phyloP scores from a whole-genome alignment of 2,113 vertebrate genomes.

The Sminthopsis crassicaudata region DNA sequence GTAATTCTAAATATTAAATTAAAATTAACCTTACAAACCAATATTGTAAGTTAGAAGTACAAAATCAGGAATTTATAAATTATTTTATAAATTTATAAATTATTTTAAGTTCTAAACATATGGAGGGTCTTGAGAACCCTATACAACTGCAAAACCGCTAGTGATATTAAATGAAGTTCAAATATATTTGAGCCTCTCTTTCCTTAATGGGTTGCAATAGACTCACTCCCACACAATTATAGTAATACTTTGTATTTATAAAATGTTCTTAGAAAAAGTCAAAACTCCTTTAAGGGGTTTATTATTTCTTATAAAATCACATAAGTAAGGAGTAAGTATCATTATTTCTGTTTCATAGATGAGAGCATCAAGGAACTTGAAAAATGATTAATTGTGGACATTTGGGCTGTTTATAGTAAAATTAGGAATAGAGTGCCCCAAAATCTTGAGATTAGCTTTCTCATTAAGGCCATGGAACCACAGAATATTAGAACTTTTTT shows the following conservation, averaged over 20 bases:
- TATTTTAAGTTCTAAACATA: conserved; percentile 36
- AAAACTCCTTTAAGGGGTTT: conserved; percentile 1
- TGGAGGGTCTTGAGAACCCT: background rate
- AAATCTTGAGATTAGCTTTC: background rate
- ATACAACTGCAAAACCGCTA: conserved; percentile 1
- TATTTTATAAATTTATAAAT: conserved; percentile 37
- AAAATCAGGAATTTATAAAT: conserved; percentile 37
- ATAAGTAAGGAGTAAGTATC: conserved; percentile 7
- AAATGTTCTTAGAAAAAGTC: conserved; percentile 28
- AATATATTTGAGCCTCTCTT: background rate
- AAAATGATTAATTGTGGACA: conserved; percentile 7
- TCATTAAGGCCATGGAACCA: background rate
- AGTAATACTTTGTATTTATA: conserved; percentile 31
- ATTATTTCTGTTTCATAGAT: conserved; percentile 55
- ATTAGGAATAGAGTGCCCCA: background rate
- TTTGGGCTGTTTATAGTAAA: background rate
- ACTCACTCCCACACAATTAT: background rate
- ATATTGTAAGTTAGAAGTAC: conserved; percentile 7
- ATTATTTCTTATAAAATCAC: conserved; percentile 8
- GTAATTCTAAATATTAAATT: conserved; percentile 4
- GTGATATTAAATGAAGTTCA: background rate
- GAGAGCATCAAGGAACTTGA: conserved; percentile 26
- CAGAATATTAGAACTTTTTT: background rate
- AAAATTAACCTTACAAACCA: conserved; percentile 9
- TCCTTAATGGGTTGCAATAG: conserved; percentile 40